Evolutionary conservation across 2,797 vertebrate genomes (phyloP).

Genomic region (Synaphobranchus kaupii): DNA sequence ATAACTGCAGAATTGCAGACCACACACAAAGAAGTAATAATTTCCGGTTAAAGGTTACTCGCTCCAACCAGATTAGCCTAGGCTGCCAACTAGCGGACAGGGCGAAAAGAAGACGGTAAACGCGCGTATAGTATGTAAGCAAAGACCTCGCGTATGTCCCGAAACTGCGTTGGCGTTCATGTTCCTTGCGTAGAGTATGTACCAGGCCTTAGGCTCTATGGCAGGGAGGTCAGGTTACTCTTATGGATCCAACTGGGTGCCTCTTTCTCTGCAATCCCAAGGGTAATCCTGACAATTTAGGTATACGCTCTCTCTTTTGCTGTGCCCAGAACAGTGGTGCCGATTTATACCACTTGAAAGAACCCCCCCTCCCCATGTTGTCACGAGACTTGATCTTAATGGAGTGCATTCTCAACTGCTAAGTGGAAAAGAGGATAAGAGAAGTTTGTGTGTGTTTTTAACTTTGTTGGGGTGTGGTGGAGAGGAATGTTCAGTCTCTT

Average conservation of each 20-base stretch:
- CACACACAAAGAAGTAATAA: too few relatives aligned
- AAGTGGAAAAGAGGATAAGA: not conserved
- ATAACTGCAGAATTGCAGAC: too few relatives aligned
- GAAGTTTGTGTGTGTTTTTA: not conserved
- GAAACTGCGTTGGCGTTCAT: too few relatives aligned
- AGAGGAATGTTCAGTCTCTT: not conserved
- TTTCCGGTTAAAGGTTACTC: too few relatives aligned
- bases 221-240: not conserved
- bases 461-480: not conserved
- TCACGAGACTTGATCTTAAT: constrained; percentile 17
- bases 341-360: not conserved
- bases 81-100: too few relatives aligned
- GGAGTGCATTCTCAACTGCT: constrained; percentile 21
- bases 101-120: too few relatives aligned
- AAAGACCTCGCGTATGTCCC: too few relatives aligned
- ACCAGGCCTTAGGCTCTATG: too few relatives aligned
- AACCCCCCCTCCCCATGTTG: not conserved
- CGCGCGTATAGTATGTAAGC: too few relatives aligned
- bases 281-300: not conserved
- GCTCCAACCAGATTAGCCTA: too few relatives aligned
- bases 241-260: not conserved
- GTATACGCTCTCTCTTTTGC: not conserved
- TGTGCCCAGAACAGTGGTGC: constrained; percentile 14
- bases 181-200: too few relatives aligned
- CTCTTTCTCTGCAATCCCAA: constrained; percentile 4